phyloP scores from a whole-genome alignment of 1,140 invertebrate species.

The Oryzaephilus surinamensis region DNA sequence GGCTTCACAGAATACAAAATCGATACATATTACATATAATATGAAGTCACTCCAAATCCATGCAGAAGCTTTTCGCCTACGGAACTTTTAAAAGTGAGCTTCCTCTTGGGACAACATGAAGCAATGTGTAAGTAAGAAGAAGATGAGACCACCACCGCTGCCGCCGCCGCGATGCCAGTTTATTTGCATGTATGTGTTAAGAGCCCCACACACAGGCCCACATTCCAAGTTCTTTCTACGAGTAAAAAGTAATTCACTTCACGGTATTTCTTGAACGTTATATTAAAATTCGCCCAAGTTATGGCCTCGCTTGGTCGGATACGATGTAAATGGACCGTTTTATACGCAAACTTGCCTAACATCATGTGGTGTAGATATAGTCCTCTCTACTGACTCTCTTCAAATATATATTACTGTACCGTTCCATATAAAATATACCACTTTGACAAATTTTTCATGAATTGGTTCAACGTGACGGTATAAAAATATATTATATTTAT shows the following conservation, averaged over 20 bases:
- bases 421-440: too few species aligned
- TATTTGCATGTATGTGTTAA: too few species aligned
- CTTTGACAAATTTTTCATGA: not conserved
- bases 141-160: too few species aligned
- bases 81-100: conserved; percentile 30
- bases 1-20: too few species aligned
- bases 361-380: too few species aligned
- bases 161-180: conserved; percentile 8
- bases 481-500: too few species aligned
- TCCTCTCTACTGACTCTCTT: too few species aligned
- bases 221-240: too few species aligned
- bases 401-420: too few species aligned
- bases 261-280: conserved; percentile 19
- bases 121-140: too few species aligned
- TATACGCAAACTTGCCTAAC: too few species aligned
- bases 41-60: conserved; percentile 27
- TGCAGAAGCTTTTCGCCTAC: conserved; percentile 21
- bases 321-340: conserved; percentile 27
- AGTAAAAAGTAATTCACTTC: conserved; percentile 29
- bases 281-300: conserved; percentile 30
- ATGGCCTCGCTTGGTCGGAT: conserved; percentile 20
- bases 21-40: conserved; percentile 30
- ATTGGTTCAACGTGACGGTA: conserved; percentile 4
- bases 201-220: too few species aligned
- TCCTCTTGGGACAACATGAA: conserved; percentile 27